These are phyloP conservation scores for Parapsyche elsis DNA, from an alignment of 1,140 invertebrate genomes.

Conservation along the genomic window DNA sequence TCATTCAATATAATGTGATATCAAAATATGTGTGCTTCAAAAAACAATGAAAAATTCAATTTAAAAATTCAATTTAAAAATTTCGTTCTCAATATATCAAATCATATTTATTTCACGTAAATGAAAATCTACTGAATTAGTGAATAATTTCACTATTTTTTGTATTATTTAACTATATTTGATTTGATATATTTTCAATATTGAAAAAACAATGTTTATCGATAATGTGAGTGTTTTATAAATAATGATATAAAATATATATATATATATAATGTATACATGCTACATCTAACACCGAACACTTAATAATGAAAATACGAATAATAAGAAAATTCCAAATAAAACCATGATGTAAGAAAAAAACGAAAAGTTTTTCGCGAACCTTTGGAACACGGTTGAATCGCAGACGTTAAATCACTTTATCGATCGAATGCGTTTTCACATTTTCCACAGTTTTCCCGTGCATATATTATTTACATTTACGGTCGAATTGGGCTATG, in stretches of 20 bases:
- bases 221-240: conserved; percentile 21
- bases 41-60: conserved; percentile 9
- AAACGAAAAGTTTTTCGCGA: background rate
- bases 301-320: conserved; percentile 32
- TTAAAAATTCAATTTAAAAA: background rate
- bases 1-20: conserved; percentile 44
- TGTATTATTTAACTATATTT: background rate
- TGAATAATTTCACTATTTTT: background rate
- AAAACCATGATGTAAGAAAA: background rate
- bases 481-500: no score
- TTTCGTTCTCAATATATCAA: background rate
- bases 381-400: conserved; percentile 29
- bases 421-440: conserved; percentile 30
- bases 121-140: background rate
- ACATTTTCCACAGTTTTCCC: background rate
- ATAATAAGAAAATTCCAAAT: background rate
- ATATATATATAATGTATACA: conserved; percentile 20
- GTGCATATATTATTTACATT: background rate
- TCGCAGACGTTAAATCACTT: conserved; percentile 10
- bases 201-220: background rate
- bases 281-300: conserved; percentile 47
- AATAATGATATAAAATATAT: conserved; percentile 1
- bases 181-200: conserved; percentile 26
- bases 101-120: background rate
- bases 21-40: conserved; percentile 37